Percentiles rank a stretch among this genome's conserved stretches.
Evolutionary conservation across 2,113 vertebrate species (phyloP).

Genomic region (Atractosteus spatula): DNA sequence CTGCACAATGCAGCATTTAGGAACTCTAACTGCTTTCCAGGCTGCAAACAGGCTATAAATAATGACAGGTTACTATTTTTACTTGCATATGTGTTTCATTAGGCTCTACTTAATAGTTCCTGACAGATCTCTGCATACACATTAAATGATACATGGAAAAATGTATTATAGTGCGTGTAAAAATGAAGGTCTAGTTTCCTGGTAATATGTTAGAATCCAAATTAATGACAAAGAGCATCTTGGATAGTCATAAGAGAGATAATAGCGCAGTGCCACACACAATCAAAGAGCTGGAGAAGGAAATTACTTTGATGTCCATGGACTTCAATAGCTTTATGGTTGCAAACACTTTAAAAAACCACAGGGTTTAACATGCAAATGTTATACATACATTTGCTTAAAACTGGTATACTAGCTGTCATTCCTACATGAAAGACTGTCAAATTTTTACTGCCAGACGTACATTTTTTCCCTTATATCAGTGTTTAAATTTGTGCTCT

Average conservation of each 20-base stretch:
- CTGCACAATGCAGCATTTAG: slow-evolving; percentile 22
- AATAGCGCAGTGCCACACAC: background rate
- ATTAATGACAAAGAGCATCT: background rate
- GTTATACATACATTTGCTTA: background rate
- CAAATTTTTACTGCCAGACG: no score
- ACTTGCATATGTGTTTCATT: slow-evolving; percentile 19
- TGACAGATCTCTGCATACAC: slow-evolving; percentile 17
- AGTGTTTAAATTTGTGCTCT: slow-evolving; percentile 4
- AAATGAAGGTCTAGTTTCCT: slow-evolving; percentile 17
- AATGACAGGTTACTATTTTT: slow-evolving; percentile 18
- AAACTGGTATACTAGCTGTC: background rate
- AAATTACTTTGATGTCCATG: background rate
- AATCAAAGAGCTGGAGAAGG: background rate
- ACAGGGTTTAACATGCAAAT: slow-evolving; percentile 10
- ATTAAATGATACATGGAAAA: slow-evolving; percentile 22
- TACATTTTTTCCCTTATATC: no score
- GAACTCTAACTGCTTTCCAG: background rate
- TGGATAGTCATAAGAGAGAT: slow-evolving; percentile 1
- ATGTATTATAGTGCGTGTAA: slow-evolving; percentile 18
- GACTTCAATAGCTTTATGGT: background rate
- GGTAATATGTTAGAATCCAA: slow-evolving; percentile 5
- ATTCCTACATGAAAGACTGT: background rate
- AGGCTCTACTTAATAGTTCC: slow-evolving; percentile 17
- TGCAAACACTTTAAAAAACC: background rate
- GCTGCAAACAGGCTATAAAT: slow-evolving; percentile 3